Percentiles rank a stretch among this genome's conserved stretches.
Evolutionary conservation across 2,113 vertebrate species (phyloP).

Genomic region (Corvus hawaiiensis): DNA sequence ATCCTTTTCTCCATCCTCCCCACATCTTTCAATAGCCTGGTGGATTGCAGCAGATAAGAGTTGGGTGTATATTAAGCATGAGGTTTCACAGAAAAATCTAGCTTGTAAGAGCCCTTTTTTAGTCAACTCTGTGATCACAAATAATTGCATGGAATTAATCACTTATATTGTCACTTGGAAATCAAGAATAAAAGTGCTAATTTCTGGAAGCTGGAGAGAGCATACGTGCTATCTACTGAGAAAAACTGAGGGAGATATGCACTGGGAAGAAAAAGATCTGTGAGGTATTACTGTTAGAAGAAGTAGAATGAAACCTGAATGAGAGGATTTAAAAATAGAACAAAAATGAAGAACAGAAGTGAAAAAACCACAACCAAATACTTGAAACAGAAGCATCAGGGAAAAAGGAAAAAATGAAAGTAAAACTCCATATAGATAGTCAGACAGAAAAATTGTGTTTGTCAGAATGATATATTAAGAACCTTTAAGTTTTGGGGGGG

Average conservation of each 20-base stretch:
- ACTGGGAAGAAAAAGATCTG: not conserved
- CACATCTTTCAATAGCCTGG: not conserved
- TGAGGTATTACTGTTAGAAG: not conserved
- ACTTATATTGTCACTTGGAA: constrained; percentile 10
- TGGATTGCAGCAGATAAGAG: not conserved
- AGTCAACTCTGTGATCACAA: not conserved
- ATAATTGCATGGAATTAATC: constrained; percentile 4
- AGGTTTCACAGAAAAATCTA: not conserved
- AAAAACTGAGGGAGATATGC: not conserved
- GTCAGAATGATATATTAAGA: not conserved
- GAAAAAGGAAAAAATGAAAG: not conserved
- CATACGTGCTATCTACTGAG: not conserved
- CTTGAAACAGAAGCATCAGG: not conserved
- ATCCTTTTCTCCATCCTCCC: not conserved
- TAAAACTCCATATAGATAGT: not conserved
- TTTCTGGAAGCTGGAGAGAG: not conserved
- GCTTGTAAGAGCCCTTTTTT: not conserved
- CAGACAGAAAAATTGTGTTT: not conserved
- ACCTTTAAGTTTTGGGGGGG: not conserved
- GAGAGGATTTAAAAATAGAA: not conserved
- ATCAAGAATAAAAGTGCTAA: constrained; percentile 33
- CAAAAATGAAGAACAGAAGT: not conserved
- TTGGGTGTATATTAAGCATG: not conserved
- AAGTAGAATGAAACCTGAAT: constrained; percentile 12
- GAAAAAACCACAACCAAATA: not conserved